Percentiles rank a stretch among this genome's conserved stretches.
phyloP scores from a whole-genome alignment of 64 coral and sea anemone genomes.

The Astreopora myriophthalma region DNA sequence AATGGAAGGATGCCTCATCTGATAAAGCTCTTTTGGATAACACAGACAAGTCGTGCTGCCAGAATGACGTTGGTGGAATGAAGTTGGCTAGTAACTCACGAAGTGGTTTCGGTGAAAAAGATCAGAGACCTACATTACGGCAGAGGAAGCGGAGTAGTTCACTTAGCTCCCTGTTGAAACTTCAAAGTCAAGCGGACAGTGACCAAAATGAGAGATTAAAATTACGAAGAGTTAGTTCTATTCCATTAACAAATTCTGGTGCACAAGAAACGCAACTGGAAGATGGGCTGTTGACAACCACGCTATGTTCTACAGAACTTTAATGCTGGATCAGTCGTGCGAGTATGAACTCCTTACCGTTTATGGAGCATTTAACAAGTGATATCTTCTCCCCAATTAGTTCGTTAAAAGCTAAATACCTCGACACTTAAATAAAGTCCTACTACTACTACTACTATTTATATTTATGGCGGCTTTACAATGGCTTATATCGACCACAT shows the following conservation, averaged over 20 bases:
- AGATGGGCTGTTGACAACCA: conserved; percentile 14
- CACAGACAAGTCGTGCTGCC: not conserved
- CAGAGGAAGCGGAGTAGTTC: conserved; percentile 19
- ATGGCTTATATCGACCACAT: not conserved
- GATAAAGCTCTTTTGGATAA: not conserved
- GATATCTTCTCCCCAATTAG: too few species aligned
- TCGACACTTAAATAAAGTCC: too few species aligned
- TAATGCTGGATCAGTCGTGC: not conserved
- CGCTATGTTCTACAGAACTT: conserved; percentile 14
- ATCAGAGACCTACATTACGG: not conserved
- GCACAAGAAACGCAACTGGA: conserved; percentile 1
- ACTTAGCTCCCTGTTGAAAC: not conserved
- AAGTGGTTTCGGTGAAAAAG: not conserved
- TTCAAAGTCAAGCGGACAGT: not conserved
- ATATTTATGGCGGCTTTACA: too few species aligned
- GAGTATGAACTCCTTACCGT: too few species aligned
- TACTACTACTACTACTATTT: too few species aligned
- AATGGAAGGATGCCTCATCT: not conserved
- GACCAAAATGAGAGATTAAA: not conserved
- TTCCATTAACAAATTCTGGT: not conserved
- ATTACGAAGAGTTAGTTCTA: not conserved
- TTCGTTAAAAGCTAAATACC: too few species aligned
- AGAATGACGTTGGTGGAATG: not conserved
- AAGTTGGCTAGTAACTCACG: not conserved
- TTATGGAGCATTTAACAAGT: too few species aligned